These are phyloP conservation scores for Bombus confusus DNA, from an alignment of 1,140 invertebrate genomes.

Conservation along the genomic window DNA sequence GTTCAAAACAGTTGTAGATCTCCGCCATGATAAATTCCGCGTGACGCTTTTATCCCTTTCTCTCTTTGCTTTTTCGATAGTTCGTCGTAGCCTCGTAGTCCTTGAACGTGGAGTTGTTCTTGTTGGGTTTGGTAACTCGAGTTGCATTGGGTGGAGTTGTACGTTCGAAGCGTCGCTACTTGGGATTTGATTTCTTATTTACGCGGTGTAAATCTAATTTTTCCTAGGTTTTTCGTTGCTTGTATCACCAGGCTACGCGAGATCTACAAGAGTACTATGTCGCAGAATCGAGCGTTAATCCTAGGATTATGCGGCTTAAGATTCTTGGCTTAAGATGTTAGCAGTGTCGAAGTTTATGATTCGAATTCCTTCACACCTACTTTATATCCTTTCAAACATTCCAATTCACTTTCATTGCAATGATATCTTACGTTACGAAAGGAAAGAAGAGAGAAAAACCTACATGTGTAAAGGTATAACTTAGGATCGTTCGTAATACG, in stretches of 20 bases:
- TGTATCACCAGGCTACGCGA: not conserved
- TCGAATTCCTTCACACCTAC: not conserved
- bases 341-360: not conserved
- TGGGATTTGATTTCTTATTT: not conserved
- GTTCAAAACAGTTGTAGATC: conserved; percentile 32
- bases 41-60: not conserved
- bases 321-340: not conserved
- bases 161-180: not conserved
- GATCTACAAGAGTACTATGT: not conserved
- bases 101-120: not conserved
- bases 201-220: not conserved
- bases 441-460: not conserved
- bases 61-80: conserved; percentile 7
- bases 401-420: not conserved
- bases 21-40: conserved; percentile 5
- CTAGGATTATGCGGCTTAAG: not conserved
- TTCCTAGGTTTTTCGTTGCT: not conserved
- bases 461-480: not conserved
- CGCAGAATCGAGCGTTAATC: not conserved
- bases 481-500: no score
- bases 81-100: not conserved
- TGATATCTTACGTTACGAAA: not conserved
- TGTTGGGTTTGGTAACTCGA: not conserved
- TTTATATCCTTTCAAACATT: not conserved
- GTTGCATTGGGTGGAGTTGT: no score